A percentile compares a stretch with the other conserved stretches of the same genome.
These are phyloP conservation scores for Cololabis saira DNA, from an alignment of 2,113 vertebrate species.

Conservation along the genomic window DNA sequence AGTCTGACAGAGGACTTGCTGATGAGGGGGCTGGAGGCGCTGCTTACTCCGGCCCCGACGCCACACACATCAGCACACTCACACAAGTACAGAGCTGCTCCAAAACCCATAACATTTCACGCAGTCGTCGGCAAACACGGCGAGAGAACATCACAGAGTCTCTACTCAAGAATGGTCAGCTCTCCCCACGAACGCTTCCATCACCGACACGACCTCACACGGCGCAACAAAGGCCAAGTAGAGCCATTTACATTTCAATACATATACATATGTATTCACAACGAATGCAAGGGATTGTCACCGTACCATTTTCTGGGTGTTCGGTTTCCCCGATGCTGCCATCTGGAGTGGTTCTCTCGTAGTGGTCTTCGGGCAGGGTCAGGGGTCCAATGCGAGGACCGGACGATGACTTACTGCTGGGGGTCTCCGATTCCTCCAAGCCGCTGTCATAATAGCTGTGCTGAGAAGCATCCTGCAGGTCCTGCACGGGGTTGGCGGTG, in stretches of 20 bases:
- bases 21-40: constrained; percentile 72
- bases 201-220: neutral
- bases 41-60: constrained; percentile 56
- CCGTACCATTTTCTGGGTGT: constrained; percentile 95
- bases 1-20: constrained; percentile 79
- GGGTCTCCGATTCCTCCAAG: constrained; percentile 97
- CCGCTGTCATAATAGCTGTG: constrained; percentile 99
- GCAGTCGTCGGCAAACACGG: constrained; percentile 51
- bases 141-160: constrained; percentile 37
- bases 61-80: constrained; percentile 16
- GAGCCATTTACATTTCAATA: constrained; percentile 51
- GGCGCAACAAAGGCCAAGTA: constrained; percentile 27
- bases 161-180: constrained; percentile 35
- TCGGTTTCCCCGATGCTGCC: constrained; percentile 99
- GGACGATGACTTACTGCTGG: constrained; percentile 97
- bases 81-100: constrained; percentile 45
- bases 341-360: constrained; percentile 96
- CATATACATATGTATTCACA: constrained; percentile 69
- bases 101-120: constrained; percentile 61
- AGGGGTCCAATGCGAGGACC: constrained; percentile 95
- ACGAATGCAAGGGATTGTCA: constrained; percentile 15
- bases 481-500: constrained; percentile 95
- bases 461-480: constrained; percentile 96
- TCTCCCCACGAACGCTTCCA: constrained; percentile 27
- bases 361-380: constrained; percentile 97